Evolutionary conservation across 2,113 vertebrate genomes (phyloP), one percentile per base, ranked within the genome.

Genomic region (Grus americana): DNA sequence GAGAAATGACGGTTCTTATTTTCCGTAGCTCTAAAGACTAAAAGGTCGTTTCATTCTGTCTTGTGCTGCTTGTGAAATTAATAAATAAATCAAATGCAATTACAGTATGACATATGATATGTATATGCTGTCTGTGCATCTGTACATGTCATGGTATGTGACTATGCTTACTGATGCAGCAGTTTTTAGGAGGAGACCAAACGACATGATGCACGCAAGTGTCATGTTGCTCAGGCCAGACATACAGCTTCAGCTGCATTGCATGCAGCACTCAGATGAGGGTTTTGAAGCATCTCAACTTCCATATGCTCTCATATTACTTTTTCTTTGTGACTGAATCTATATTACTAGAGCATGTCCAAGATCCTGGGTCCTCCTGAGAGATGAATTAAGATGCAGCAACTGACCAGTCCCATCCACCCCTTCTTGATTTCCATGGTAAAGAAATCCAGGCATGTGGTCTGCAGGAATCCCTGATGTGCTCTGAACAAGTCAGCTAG

Each of bases 161-260:
- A 42, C 36, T 68, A 17, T 10, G 6, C 34, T 58, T 50, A 62
- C 17, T 44, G 44, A 9, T 34, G 10, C 29, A 65, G 11, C 44
- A 70, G 15, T 62, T 20, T 84, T 62, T 47, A 66, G 55, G 24
- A 84, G 34, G 14, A 82, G 8, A 54, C 16, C 21, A 44, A 49
- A 49, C 0, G 3, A 6, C 46, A 23, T 3, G 10, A 68, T 0
- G 5, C 1, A 5, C 12, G 36, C 7, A 26, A 42, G 10, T 34
- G 58, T 36, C 1, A 1, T 34, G 42, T 10, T 42, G 9, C 38
- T 86, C n/a, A 42, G 40, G 9, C 23, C 46, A 55, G 23, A 10
- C 12, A 9, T 2, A 9, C 36, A 24, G 3, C 32, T 89, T 72
- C 75, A 89, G 13, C 36, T 74, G 29, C 19, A 20, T 26, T 30